phyloP scores from a whole-genome alignment of 2,888 invertebrate genomes.

The Cerastis rubricosa region DNA sequence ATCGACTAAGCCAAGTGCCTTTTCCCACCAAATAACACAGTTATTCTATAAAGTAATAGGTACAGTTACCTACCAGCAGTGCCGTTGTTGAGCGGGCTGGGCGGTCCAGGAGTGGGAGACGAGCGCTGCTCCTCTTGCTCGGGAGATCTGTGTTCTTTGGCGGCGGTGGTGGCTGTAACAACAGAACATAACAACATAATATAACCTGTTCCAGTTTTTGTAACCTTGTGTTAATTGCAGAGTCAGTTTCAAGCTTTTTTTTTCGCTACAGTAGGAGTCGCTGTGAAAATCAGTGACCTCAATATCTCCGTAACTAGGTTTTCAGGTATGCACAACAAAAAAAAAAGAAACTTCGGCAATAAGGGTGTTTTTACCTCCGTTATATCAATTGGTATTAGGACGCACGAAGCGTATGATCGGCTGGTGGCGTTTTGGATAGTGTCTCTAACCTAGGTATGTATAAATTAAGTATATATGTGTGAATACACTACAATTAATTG shows the following conservation, averaged over 20 bases:
- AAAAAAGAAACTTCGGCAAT: no score
- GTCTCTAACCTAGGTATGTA: no score
- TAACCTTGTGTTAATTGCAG: neutral
- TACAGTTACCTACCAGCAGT: conserved; percentile 77
- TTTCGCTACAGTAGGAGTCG: neutral
- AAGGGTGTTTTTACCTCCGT: no score
- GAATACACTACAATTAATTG: no score
- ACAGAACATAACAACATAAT: conserved; percentile 27
- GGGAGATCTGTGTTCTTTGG: conserved; percentile 83
- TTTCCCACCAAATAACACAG: neutral
- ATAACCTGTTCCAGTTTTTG: neutral
- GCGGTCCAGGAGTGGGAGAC: conserved; percentile 84
- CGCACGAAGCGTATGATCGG: no score
- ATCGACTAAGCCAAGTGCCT: neutral
- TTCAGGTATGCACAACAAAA: neutral
- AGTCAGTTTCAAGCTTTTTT: neutral
- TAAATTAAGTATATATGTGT: no score
- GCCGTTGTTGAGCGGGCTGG: conserved; percentile 88
- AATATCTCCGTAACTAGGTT: neutral
- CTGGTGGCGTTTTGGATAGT: no score
- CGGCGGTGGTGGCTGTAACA: conserved; percentile 79
- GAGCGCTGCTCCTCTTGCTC: conserved; percentile 82
- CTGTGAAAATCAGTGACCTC: neutral
- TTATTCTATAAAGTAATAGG: neutral
- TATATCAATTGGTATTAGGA: no score